A percentile compares a stretch with the other conserved stretches of the same genome.
Conservation (phyloP, 1,140 invertebrate species). For the Drosophila melanogaster region Release_6_plus_ISO1_MT NT_033777.3:27424001-27424500, state of each 20-base stretch:
- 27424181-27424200: conserved; percentile 80
- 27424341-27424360: conserved; percentile 37
- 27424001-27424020: neutral
- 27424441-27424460: conserved; percentile 69
- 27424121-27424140: conserved; percentile 72
- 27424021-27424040: conserved; percentile 62
- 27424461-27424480: conserved; percentile 70
- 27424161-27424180: conserved; percentile 78
- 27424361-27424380: no score
- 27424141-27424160: conserved; percentile 39
- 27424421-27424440: conserved; percentile 54
- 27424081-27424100: neutral
- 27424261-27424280: conserved; percentile 66
- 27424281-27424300: conserved; percentile 49
- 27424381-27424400: conserved; percentile 56
- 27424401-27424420: conserved; percentile 2
- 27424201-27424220: conserved; percentile 71
- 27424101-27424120: conserved; percentile 59
- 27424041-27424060: conserved; percentile 59
- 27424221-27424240: conserved; percentile 51
- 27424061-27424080: conserved; percentile 44
- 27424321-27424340: conserved; percentile 75
- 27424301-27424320: conserved; percentile 81
- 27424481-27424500: conserved; percentile 19
- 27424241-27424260: conserved; percentile 80